Conservation (phyloP, 2,888 invertebrate genomes). For the Cheilosia pagana region DNA sequence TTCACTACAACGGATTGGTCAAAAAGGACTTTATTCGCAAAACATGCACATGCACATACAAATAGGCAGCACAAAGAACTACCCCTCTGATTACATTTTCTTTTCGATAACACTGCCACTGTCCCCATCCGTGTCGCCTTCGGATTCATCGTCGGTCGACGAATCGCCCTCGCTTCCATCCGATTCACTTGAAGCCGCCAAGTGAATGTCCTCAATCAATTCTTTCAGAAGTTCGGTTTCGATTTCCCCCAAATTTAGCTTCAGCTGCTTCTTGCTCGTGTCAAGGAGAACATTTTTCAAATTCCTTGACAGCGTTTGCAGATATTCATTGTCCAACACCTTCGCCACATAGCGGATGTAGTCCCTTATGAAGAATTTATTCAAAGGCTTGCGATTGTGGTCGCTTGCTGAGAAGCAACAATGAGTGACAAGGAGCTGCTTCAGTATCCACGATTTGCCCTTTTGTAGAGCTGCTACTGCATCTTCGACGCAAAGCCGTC, state of each 20-base stretch:
- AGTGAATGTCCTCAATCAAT: slow-evolving; percentile 80
- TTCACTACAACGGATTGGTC: too few species aligned
- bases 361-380: slow-evolving; percentile 80
- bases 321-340: slow-evolving; percentile 76
- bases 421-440: slow-evolving; percentile 80
- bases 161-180: slow-evolving; percentile 67
- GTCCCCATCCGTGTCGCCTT: slow-evolving; percentile 74
- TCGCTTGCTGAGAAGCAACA: slow-evolving; percentile 78
- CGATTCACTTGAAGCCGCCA: slow-evolving; percentile 72
- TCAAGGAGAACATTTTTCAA: slow-evolving; percentile 80
- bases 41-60: too few species aligned
- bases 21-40: too few species aligned
- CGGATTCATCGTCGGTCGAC: slow-evolving; percentile 62
- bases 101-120: slow-evolving; percentile 36
- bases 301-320: slow-evolving; percentile 80
- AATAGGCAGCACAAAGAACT: too few species aligned
- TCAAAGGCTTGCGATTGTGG: slow-evolving; percentile 78
- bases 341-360: slow-evolving; percentile 79
- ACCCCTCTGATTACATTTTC: neutral
- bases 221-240: slow-evolving; percentile 81
- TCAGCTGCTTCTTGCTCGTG: slow-evolving; percentile 79
- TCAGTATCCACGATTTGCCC: slow-evolving; percentile 80
- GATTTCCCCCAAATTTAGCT: slow-evolving; percentile 79
- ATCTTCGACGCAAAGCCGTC: slow-evolving; percentile 80
- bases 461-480: slow-evolving; percentile 80